Conservation (phyloP, 2,888 invertebrate species). For the Hydraecia micacea region DNA sequence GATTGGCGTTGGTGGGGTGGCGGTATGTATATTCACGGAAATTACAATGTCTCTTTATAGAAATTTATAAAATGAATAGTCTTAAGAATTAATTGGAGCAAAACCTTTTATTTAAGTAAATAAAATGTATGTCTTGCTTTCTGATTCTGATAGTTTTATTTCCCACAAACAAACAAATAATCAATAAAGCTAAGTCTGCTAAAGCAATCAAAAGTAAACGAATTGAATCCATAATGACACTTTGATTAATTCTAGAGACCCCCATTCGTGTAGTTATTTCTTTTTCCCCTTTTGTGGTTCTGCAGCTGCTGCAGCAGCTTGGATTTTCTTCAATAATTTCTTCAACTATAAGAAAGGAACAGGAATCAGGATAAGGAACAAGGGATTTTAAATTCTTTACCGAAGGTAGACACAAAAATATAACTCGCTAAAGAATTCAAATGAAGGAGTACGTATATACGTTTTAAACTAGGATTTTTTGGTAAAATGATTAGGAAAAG, state of each 20-base stretch:
- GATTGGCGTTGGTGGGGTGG: too few species aligned
- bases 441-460: neutral
- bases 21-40: too few species aligned
- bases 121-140: constrained; percentile 54
- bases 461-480: neutral
- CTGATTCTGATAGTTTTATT: constrained; percentile 40
- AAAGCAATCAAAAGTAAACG: neutral
- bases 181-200: neutral
- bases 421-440: neutral
- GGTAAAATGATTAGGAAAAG: neutral
- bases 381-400: constrained; percentile 6
- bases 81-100: constrained; percentile 8
- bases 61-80: neutral
- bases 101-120: constrained; percentile 30
- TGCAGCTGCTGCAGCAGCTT: constrained; percentile 69
- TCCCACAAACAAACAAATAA: neutral
- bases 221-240: neutral
- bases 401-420: neutral
- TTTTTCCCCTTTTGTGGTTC: constrained; percentile 43
- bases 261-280: constrained; percentile 19
- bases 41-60: too few species aligned
- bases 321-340: constrained; percentile 80
- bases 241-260: neutral
- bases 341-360: constrained; percentile 73
- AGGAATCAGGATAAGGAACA: constrained; percentile 61